A percentile compares a stretch with the other conserved stretches of the same genome.
Evolutionary conservation across 1,140 invertebrate species (phyloP).

Genomic region (Wiebesia pumilae): DNA sequence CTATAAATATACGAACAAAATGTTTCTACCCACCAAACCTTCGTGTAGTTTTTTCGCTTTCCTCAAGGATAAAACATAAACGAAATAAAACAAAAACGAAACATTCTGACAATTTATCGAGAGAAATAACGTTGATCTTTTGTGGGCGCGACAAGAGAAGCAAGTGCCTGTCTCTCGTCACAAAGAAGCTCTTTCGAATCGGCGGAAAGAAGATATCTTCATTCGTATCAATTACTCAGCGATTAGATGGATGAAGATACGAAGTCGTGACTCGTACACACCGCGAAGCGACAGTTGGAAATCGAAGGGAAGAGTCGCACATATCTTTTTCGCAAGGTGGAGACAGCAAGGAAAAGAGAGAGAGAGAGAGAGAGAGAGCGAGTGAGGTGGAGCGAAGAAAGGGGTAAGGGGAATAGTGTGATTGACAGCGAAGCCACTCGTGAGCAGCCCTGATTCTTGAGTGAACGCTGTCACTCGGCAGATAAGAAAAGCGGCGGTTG

Average conservation of each 20-base stretch:
- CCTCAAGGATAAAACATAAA: too few relatives aligned
- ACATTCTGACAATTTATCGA: background rate
- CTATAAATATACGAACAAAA: too few relatives aligned
- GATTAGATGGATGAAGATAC: constrained; percentile 76
- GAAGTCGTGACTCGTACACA: constrained; percentile 43
- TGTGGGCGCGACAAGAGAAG: constrained; percentile 32
- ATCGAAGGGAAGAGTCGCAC: constrained; percentile 53
- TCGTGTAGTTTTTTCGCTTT: background rate
- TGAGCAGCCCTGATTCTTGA: constrained; percentile 70
- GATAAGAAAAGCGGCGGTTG: constrained; percentile 67
- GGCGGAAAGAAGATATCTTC: constrained; percentile 70
- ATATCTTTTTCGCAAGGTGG: constrained; percentile 47
- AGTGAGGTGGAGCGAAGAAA: constrained; percentile 56
- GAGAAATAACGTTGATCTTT: constrained; percentile 12
- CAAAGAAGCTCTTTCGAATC: background rate
- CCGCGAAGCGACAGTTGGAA: constrained; percentile 27
- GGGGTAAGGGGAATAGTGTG: constrained; percentile 63
- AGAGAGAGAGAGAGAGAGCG: constrained; percentile 57
- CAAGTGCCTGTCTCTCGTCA: constrained; percentile 30
- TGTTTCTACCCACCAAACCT: too few relatives aligned
- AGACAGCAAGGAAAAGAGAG: constrained; percentile 54
- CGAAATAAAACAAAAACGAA: background rate
- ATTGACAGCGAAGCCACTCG: constrained; percentile 71
- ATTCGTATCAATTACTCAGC: constrained; percentile 76
- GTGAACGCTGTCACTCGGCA: constrained; percentile 72